Evolutionary conservation across 2,113 vertebrate species (phyloP).

Genomic region (Tympanuchus pallidicinctus): DNA sequence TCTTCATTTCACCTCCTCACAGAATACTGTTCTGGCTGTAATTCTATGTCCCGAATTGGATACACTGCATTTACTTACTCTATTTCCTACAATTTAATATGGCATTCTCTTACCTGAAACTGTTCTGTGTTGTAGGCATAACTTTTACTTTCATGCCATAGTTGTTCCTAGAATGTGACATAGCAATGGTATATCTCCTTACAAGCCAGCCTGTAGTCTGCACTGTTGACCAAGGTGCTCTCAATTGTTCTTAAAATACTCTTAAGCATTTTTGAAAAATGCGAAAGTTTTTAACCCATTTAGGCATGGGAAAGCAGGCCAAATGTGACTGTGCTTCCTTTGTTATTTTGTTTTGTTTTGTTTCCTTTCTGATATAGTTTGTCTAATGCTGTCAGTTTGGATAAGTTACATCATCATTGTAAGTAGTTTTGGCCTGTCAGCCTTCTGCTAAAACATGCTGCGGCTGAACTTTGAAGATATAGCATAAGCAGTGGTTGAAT

Average conservation of each 20-base stretch:
- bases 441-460: neutral
- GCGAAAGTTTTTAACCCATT: neutral
- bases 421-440: neutral
- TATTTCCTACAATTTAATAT: neutral
- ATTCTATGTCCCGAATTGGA: neutral
- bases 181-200: fast-evolving
- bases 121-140: neutral
- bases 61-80: neutral
- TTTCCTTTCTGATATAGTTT: neutral
- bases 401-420: fast-evolving
- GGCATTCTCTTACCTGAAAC: neutral
- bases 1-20: no score
- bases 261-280: neutral
- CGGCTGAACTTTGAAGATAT: neutral
- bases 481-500: neutral
- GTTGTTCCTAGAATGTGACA: neutral
- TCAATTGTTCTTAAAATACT: neutral
- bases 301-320: neutral
- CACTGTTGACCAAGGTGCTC: neutral
- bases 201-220: neutral
- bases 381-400: neutral
- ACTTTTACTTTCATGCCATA: neutral
- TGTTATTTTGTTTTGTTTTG: neutral
- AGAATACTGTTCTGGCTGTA: fast-evolving
- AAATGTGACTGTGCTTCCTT: neutral